Evolutionary conservation across 2,797 vertebrate species (phyloP).

Genomic region (Sebastes nivosus): DNA sequence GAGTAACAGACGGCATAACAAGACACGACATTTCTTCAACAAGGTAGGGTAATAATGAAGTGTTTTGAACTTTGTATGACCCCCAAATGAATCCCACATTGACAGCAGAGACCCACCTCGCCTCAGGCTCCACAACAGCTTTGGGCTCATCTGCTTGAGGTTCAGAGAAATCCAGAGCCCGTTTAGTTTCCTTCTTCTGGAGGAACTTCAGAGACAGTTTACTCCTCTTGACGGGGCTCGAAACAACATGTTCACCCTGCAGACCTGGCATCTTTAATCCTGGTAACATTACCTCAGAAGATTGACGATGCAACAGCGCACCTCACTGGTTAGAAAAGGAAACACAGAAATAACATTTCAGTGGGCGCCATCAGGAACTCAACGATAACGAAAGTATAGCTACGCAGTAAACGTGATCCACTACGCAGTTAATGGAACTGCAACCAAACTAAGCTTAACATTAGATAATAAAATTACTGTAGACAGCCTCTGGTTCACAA

Average conservation of each 20-base stretch:
- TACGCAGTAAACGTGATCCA: conserved; percentile 16
- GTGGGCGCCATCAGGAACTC: conserved; percentile 52
- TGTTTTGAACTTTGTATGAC: not conserved
- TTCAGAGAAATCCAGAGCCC: conserved; percentile 93
- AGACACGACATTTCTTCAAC: not conserved
- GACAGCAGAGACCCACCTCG: conserved; percentile 67
- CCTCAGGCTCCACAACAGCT: conserved; percentile 70
- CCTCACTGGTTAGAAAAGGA: conserved; percentile 37
- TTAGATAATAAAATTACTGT: fast-evolving
- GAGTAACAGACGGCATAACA: not conserved
- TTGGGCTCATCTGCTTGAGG: conserved; percentile 84
- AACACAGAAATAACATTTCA: not conserved
- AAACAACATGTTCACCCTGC: conserved; percentile 81
- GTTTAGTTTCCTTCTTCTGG: conserved; percentile 95
- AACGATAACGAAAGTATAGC: conserved; percentile 16
- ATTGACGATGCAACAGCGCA: conserved; percentile 51
- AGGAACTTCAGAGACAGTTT: conserved; percentile 94
- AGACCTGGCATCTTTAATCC: conserved; percentile 79
- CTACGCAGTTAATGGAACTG: not conserved
- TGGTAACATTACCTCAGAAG: no score
- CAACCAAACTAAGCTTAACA: not conserved
- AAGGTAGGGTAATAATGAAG: not conserved
- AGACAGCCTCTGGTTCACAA: not conserved
- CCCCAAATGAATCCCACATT: not conserved
- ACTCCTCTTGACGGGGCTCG: conserved; percentile 89